Percentiles rank a stretch among this genome's conserved stretches.
These are phyloP conservation scores for Acrocyrtus sp. DNA, from an alignment of 2,888 invertebrate genomes.

Conservation along the genomic window DNA sequence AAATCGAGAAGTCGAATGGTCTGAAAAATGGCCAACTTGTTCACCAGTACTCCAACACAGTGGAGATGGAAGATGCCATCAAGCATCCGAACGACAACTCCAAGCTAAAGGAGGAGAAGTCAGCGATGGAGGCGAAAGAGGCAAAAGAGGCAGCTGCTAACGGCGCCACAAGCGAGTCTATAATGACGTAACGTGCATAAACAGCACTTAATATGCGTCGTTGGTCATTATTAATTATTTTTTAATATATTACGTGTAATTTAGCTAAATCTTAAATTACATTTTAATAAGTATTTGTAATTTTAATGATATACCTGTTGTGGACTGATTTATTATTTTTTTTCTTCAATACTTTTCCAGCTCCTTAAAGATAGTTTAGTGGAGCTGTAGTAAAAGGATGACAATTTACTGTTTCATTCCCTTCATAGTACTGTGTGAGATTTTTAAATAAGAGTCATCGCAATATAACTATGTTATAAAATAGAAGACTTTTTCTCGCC, in stretches of 20 bases:
- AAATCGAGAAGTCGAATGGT: constrained; percentile 61
- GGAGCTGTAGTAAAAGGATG: constrained; percentile 20
- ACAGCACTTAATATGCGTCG: constrained; percentile 1
- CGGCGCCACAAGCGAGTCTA: constrained; percentile 51
- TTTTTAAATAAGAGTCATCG: neutral
- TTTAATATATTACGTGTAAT: constrained; percentile 22
- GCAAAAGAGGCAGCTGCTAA: constrained; percentile 46
- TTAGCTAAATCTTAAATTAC: neutral
- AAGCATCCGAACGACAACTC: constrained; percentile 59
- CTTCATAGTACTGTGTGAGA: constrained; percentile 28
- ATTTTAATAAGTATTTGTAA: constrained; percentile 10
- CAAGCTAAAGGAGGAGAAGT: constrained; percentile 46
- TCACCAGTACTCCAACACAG: constrained; percentile 58
- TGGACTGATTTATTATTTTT: constrained; percentile 34
- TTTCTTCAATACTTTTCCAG: constrained; percentile 24
- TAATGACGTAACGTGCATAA: constrained; percentile 49
- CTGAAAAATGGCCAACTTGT: constrained; percentile 55
- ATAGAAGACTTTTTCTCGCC: no score
- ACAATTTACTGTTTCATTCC: constrained; percentile 36
- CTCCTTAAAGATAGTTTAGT: neutral
- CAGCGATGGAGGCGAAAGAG: constrained; percentile 29
- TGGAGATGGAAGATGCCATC: constrained; percentile 62
- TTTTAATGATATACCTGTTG: constrained; percentile 37
- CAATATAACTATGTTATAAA: no score
- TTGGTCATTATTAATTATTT: constrained; percentile 13